These are phyloP conservation scores for Diplodus puntazzo DNA, from an alignment of 2,797 vertebrate genomes.

Conservation along the genomic window DNA sequence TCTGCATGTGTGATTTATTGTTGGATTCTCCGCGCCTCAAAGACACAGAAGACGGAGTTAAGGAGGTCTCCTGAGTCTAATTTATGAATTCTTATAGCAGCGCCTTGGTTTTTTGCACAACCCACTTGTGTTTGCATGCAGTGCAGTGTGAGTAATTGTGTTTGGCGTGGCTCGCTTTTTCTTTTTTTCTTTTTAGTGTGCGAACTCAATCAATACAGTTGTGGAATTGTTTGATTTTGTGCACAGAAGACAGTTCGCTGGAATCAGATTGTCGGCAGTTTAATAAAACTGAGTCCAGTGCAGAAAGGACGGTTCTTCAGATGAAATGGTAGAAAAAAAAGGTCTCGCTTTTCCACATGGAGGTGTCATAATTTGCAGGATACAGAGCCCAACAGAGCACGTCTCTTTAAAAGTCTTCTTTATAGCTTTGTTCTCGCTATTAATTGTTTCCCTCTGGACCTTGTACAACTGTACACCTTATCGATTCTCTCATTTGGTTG, in stretches of 20 bases:
- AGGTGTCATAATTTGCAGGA: constrained; percentile 32
- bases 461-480: constrained; percentile 63
- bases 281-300: constrained; percentile 4
- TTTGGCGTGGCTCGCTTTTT: constrained; percentile 57
- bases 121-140: constrained; percentile 52
- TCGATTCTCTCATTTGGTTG: constrained; percentile 77
- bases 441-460: constrained; percentile 79
- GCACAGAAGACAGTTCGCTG: constrained; percentile 23
- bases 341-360: constrained; percentile 14
- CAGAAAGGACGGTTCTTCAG: constrained; percentile 10
- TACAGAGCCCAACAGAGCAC: constrained; percentile 25
- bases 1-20: constrained; percentile 75
- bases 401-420: constrained; percentile 53
- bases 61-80: constrained; percentile 81
- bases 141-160: constrained; percentile 64
- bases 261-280: constrained; percentile 25
- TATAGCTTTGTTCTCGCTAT: constrained; percentile 60
- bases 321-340: background rate
- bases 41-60: constrained; percentile 74
- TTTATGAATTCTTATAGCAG: constrained; percentile 78
- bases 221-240: constrained; percentile 57
- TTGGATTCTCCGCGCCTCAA: constrained; percentile 68
- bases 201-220: constrained; percentile 65
- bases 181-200: constrained; percentile 10
- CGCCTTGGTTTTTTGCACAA: constrained; percentile 45